These are phyloP conservation scores for Chondrosia reniformis DNA, from an alignment of 37 sponge, comb jelly and placozoan species.

Conservation along the genomic window DNA sequence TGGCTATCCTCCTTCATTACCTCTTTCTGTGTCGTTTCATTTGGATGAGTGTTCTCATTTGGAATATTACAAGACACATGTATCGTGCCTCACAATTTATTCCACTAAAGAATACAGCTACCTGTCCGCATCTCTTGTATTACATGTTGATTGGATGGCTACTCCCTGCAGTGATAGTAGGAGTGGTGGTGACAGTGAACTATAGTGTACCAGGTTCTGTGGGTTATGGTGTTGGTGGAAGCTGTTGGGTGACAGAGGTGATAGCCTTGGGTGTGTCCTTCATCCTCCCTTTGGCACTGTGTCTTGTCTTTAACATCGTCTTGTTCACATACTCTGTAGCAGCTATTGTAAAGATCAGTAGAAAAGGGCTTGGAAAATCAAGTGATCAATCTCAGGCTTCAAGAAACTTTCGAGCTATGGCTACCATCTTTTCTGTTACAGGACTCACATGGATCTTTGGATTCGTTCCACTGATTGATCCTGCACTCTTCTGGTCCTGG, in stretches of 20 bases:
- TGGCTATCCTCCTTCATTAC: conserved; percentile 44
- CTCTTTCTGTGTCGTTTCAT: conserved; percentile 37
- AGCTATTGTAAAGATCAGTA: too few relatives aligned
- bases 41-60: conserved; percentile 46
- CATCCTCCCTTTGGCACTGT: conserved; percentile 17
- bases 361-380: too few relatives aligned
- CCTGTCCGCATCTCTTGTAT: not conserved
- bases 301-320: conserved; percentile 19
- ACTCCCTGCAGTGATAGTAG: conserved; percentile 18
- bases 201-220: conserved; percentile 22
- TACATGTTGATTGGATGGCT: conserved; percentile 45
- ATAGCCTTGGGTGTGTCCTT: conserved; percentile 36
- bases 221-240: conserved; percentile 28
- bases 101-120: not conserved
- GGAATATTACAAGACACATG: conserved; percentile 6
- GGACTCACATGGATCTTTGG: conserved; percentile 65
- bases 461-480: conserved; percentile 25
- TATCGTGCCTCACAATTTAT: not conserved
- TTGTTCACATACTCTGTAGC: too few relatives aligned
- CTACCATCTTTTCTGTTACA: conserved; percentile 16
- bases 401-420: conserved; percentile 6
- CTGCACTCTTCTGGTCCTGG: conserved; percentile 33
- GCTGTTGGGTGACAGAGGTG: conserved; percentile 53
- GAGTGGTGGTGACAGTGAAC: conserved; percentile 29
- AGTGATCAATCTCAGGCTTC: too few relatives aligned